Evolutionary conservation across 35 echinoderm and acorn worm genomes (phyloP).

Genomic region (Ophioderma brevispina): DNA sequence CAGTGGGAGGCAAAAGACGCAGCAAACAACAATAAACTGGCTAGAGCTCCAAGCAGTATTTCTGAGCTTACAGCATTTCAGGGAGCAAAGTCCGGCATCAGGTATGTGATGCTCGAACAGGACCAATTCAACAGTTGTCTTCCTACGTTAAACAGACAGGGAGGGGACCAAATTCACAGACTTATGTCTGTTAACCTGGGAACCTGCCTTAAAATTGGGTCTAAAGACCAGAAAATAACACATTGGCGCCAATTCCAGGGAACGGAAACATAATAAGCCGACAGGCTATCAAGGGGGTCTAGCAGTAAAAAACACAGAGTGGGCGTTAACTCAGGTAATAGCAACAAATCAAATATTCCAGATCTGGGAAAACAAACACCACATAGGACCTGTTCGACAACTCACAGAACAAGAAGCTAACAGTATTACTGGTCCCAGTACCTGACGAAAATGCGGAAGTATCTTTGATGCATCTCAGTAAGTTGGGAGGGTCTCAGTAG

Average conservation of each 20-base stretch:
- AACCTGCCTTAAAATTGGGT: neutral
- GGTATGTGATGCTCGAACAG: neutral
- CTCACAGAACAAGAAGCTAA: neutral
- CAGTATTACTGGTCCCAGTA: neutral
- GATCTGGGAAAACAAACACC: neutral
- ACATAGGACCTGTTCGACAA: neutral
- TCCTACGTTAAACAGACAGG: neutral
- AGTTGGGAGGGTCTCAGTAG: neutral
- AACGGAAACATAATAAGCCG: neutral
- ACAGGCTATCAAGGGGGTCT: neutral
- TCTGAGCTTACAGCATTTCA: too few species aligned
- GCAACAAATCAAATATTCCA: constrained; percentile 3
- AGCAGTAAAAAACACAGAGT: neutral
- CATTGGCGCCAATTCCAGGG: neutral
- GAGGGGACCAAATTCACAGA: neutral
- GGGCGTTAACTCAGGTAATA: neutral
- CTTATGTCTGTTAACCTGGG: neutral
- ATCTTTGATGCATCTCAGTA: neutral
- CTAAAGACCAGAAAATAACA: neutral
- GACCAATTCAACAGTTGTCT: neutral
- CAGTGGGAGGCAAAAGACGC: neutral
- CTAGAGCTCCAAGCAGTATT: neutral
- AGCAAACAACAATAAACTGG: neutral
- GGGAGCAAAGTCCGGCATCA: neutral
- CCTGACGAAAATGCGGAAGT: neutral